A percentile compares a stretch with the other conserved stretches of the same genome.
Conservation (phyloP, 2,888 invertebrate species). For the Nycteola revayana region DNA sequence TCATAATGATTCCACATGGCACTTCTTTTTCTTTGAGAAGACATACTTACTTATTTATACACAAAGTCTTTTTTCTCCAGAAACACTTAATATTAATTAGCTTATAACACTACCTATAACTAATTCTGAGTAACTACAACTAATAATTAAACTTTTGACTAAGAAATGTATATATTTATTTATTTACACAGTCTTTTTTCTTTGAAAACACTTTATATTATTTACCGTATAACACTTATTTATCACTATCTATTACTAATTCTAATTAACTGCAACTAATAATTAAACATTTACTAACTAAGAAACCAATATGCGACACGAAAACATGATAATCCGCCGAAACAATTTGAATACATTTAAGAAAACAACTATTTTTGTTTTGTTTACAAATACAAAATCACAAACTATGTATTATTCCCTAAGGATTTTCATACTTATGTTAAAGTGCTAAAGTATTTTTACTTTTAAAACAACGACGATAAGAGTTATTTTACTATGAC, state of each 20-base stretch:
- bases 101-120: no score
- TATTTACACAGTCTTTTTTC: background rate
- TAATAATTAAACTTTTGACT: background rate
- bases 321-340: background rate
- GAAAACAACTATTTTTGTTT: no score
- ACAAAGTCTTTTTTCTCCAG: background rate
- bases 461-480: background rate
- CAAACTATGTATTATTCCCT: background rate
- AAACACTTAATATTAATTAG: background rate
- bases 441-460: background rate
- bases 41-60: background rate
- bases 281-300: background rate
- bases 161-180: background rate
- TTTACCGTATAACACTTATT: no score
- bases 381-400: background rate
- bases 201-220: background rate
- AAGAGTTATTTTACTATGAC: background rate
- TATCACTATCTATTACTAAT: no score
- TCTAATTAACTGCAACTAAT: no score
- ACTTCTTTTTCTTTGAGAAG: conserved; percentile 2
- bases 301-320: background rate
- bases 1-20: conserved; percentile 2
- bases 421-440: background rate
- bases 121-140: no score
- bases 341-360: background rate